Base-by-base conservation (phyloP, 2,888 invertebrate species). In the Deilephila elpenor region DNA sequence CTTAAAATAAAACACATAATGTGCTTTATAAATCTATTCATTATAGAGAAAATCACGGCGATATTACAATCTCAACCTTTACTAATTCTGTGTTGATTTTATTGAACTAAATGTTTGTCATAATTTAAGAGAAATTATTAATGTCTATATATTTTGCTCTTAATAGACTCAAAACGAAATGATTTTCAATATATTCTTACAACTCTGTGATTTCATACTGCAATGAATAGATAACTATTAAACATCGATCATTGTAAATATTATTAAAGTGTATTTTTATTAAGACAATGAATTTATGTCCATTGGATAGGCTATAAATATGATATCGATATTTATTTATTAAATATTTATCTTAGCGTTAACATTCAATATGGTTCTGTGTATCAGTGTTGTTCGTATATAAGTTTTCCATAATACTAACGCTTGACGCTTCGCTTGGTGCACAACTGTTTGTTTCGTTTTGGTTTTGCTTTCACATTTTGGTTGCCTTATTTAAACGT, bases 401-500 rank as follows among this genome's bases (percentile, higher is more conserved):
- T 88, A 88, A 84, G 86, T 88, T 88, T 83, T 84, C 75, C 82
- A 80, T 80, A 78, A 76, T 81, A 90, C 89, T 89, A 90, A 91
- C 85, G 89, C 91, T 89, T 87, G 75, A 80, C 77, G 91, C 89
- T 91, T 89, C 82, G 90, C 90, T 90, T 82, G 83, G 81, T 83
- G 76, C 83, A 81, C 82, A 78, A 85, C 87, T 88, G 78, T 82
- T 77, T 71, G 78, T 81, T 82, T 83, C 77, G 79, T 84, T 83
- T 86, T 85, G 75, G 81, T 82, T 83, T 84, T 78, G 85, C 85
- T 88, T 75, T 78, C 80, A 83, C 80, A 75, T 79, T 83, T 79
- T 79, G 84, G 86, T 93, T 93, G 91, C 93, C 78, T 76, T 88
- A 89, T 90, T 86, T 93, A 91, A 94, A 91, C 87, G 84, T 91